Conservation (phyloP, 2,888 invertebrate genomes). For the Diplolepis rosae region DNA sequence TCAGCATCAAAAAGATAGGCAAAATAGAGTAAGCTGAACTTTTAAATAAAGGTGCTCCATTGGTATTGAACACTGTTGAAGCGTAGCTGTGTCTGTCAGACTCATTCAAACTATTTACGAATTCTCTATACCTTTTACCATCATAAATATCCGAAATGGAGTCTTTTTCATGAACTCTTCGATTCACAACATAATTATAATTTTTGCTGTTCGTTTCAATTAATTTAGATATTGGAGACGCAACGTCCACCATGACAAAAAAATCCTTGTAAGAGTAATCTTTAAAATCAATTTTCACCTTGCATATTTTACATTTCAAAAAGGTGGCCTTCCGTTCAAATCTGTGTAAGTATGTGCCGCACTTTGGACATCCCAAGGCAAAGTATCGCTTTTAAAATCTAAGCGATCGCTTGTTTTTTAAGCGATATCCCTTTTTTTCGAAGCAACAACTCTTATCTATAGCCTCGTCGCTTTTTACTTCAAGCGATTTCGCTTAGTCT, state of each 20-base stretch:
- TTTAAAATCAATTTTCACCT: not conserved
- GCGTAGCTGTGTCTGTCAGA: constrained; percentile 2
- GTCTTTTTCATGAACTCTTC: not conserved
- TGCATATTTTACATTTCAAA: not conserved
- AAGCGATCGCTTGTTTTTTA: too few relatives aligned
- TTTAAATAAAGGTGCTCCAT: constrained; percentile 30
- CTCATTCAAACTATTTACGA: constrained; percentile 18
- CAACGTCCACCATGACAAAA: not conserved
- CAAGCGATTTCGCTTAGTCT: too few relatives aligned
- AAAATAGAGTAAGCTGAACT: constrained; percentile 28
- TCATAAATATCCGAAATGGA: constrained; percentile 23
- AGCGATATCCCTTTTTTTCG: too few relatives aligned
- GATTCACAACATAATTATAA: constrained; percentile 28
- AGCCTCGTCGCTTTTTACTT: too few relatives aligned
- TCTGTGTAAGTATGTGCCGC: too few relatives aligned
- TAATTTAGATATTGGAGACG: not conserved
- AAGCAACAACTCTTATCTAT: too few relatives aligned
- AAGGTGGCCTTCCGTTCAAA: too few relatives aligned
- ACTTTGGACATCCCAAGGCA: too few relatives aligned
- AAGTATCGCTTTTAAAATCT: too few relatives aligned
- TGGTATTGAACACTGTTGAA: constrained; percentile 27
- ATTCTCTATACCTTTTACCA: constrained; percentile 14
- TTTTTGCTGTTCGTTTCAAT: not conserved
- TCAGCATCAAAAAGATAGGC: constrained; percentile 33
- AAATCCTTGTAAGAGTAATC: not conserved